Conservation (phyloP, 2,888 invertebrate species). For the Galeopsomyia nigrocyanea region DNA sequence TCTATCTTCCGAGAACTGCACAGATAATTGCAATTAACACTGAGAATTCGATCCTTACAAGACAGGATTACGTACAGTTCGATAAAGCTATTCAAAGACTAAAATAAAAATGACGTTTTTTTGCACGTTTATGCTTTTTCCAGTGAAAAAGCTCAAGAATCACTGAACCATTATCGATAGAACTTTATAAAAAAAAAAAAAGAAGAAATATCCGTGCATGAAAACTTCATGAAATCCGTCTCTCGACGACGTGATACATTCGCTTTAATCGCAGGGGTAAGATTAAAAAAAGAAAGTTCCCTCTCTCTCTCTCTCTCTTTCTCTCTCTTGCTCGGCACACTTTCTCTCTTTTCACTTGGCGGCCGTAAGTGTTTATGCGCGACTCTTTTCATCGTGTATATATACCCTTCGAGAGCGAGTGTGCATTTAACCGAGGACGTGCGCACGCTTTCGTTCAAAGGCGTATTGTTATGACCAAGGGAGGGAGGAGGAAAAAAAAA, state of each 20-base stretch:
- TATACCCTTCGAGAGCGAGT: background rate
- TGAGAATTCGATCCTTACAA: too few species aligned
- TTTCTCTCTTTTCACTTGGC: background rate
- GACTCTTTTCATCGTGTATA: conserved; percentile 23
- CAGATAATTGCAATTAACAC: too few species aligned
- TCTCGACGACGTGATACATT: background rate
- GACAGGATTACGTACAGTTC: too few species aligned
- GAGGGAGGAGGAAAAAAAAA: background rate
- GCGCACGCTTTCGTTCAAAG: background rate
- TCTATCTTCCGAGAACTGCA: too few species aligned
- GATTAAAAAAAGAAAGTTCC: conserved; percentile 14
- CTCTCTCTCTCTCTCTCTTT: background rate
- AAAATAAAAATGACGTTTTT: background rate
- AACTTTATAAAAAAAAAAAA: too few species aligned
- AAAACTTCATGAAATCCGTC: background rate
- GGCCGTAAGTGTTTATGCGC: conserved; percentile 19
- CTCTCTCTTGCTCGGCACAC: conserved; percentile 7
- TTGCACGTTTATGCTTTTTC: background rate
- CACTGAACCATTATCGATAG: too few species aligned
- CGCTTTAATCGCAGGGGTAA: conserved; percentile 19
- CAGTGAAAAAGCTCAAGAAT: background rate
- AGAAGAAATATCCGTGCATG: background rate
- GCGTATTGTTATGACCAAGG: background rate
- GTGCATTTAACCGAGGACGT: conserved; percentile 24
- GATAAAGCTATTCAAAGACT: too few species aligned